Evolutionary conservation across 2,113 vertebrate species (phyloP).

Genomic region (Seriola dumerili): DNA sequence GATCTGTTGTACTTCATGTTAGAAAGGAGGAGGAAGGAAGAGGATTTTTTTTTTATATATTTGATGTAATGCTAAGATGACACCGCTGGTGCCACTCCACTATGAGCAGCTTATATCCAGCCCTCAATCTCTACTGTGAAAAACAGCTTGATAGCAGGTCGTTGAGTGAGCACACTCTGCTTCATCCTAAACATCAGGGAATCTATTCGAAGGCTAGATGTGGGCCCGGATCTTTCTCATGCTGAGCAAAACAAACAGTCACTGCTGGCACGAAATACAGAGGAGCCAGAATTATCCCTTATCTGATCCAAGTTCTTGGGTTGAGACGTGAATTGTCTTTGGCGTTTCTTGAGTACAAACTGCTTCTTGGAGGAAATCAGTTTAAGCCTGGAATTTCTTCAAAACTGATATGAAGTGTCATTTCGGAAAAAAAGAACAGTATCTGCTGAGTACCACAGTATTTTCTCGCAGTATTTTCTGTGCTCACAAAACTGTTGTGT

Average conservation of each 20-base stretch:
- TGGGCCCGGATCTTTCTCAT: slow-evolving; percentile 70
- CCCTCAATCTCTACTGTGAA: slow-evolving; percentile 7
- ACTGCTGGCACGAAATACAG: slow-evolving; percentile 72
- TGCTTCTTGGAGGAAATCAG: slow-evolving; percentile 13
- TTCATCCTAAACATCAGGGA: slow-evolving; percentile 67
- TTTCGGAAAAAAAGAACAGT: slow-evolving; percentile 13
- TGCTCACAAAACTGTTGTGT: not conserved
- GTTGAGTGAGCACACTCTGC: slow-evolving; percentile 53
- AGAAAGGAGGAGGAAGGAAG: not conserved
- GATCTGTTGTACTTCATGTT: not conserved
- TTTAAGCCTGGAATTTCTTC: slow-evolving; percentile 1
- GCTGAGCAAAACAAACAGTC: slow-evolving; percentile 81
- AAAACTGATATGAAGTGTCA: not conserved
- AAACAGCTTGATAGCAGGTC: slow-evolving; percentile 28
- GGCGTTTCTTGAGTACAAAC: slow-evolving; percentile 28
- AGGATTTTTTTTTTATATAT: not conserved
- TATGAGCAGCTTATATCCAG: not conserved
- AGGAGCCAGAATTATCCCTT: slow-evolving; percentile 74
- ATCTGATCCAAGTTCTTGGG: slow-evolving; percentile 79
- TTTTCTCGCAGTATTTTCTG: no score
- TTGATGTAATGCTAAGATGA: not conserved
- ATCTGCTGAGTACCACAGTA: not conserved
- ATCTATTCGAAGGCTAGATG: slow-evolving; percentile 71
- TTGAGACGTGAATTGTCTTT: slow-evolving; percentile 46
- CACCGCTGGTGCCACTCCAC: not conserved